Evolutionary conservation across 2,797 vertebrate species (phyloP), one percentile per base, ranked within the genome.

Genomic region (Hoplostethus atlanticus): DNA sequence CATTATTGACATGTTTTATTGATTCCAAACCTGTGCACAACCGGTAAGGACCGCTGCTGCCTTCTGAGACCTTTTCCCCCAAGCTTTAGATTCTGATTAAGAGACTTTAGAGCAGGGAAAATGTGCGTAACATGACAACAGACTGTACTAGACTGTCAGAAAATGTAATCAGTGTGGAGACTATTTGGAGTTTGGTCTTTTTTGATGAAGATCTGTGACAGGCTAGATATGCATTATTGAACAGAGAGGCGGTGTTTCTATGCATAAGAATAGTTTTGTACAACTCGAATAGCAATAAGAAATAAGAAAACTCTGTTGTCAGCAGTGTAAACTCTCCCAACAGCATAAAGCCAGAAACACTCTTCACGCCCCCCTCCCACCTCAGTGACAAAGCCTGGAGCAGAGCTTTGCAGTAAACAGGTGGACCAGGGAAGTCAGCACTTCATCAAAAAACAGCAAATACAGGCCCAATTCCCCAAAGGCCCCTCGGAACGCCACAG

Each of bases 371-470:
- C 2, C 21, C 36, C 46, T 44, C 28, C 68, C 65, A 53, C 65
- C 68, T 36, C 25, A 64, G 44, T 70, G 55, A 53, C 54, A 40
- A 48, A 57, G 75, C 70, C 73, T 38, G 51, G 48, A 51, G 42
- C 70, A 80, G 46, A 76, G 74, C 30, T 17, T 63, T 71, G 75
- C 65, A 77, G 69, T 90, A 84, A 89, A 85, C 84, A 90, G 83
- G 79, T 88, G 74, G 85, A 88, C 44, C 17, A 57, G 42, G 52
- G 69, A 87, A 89, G 87, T 91, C 92, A 92, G 89, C 92, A 89
- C 80, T 93, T 93, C 76, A 89, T 92, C 88, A 91, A 87, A 84
- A 81, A 80, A 67, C 50, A 79, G 73, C 77, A 89, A 91, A 92
- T 67, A 78, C 63, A 79, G 76, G 46, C 80, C 86, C 65, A 58